phyloP scores from a whole-genome alignment of 2,888 invertebrate genomes.

The Arge pagana region DNA sequence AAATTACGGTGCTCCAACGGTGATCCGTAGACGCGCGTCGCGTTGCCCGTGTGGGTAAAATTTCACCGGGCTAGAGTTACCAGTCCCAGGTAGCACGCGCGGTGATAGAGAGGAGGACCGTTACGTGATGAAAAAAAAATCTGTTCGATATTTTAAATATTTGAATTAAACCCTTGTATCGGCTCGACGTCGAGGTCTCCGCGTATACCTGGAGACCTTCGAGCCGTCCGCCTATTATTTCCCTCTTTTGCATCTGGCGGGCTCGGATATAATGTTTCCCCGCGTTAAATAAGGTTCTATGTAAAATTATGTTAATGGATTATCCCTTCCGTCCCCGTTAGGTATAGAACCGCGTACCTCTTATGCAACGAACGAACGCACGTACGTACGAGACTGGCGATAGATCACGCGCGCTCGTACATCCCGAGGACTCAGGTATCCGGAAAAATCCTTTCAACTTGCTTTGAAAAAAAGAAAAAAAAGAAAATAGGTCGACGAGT shows the following conservation, averaged over 20 bases:
- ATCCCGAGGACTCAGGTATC: constrained; percentile 12
- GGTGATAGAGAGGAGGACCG: constrained; percentile 37
- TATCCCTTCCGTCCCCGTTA: constrained; percentile 47
- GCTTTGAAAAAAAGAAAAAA: no score
- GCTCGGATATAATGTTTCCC: constrained; percentile 50
- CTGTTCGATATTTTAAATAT: constrained; percentile 54
- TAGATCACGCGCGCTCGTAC: neutral
- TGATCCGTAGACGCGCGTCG: no score
- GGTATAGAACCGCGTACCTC: no score
- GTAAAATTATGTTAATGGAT: constrained; percentile 60
- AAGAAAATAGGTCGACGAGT: constrained; percentile 21
- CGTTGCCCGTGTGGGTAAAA: constrained; percentile 3
- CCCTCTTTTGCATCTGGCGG: constrained; percentile 56
- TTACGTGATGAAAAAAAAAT: constrained; percentile 55
- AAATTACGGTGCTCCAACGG: no score
- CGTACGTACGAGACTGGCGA: neutral
- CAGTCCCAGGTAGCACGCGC: constrained; percentile 47
- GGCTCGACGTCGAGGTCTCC: constrained; percentile 26
- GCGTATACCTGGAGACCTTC: constrained; percentile 41
- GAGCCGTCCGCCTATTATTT: constrained; percentile 40
- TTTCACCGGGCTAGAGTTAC: constrained; percentile 43
- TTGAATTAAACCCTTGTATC: constrained; percentile 54
- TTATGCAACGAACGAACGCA: constrained; percentile 16
- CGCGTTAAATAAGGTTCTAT: constrained; percentile 44
- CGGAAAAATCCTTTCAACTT: constrained; percentile 20